phyloP scores from a whole-genome alignment of 2,113 vertebrate genomes.

The Aix galericulata region DNA sequence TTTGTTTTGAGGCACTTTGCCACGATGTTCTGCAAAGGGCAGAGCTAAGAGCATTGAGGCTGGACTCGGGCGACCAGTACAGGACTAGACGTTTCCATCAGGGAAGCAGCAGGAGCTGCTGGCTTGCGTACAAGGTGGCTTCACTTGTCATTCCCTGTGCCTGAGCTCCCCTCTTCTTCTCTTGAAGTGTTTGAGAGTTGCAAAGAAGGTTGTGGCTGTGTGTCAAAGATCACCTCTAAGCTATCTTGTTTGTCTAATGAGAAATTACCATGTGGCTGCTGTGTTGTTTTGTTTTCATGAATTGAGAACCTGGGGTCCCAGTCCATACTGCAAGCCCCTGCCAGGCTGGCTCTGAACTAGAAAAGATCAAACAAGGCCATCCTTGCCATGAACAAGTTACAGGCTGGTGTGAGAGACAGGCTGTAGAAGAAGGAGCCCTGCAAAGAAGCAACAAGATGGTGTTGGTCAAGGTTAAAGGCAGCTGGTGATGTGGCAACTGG shows the following conservation, averaged over 20 bases:
- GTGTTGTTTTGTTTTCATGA: neutral
- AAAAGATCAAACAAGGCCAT: neutral
- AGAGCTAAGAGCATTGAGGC: fast-evolving
- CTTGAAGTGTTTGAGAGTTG: neutral
- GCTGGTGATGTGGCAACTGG: fast-evolving
- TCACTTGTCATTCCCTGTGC: neutral
- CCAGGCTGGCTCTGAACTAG: neutral
- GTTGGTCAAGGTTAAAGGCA: neutral
- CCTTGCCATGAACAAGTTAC: neutral
- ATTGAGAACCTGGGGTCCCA: neutral
- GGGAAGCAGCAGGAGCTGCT: neutral
- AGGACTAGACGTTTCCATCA: neutral
- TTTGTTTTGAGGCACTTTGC: neutral
- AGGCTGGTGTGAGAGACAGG: neutral
- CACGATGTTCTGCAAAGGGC: fast-evolving
- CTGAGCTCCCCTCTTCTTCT: neutral
- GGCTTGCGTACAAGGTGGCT: neutral
- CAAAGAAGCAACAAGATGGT: fast-evolving
- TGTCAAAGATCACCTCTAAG: neutral
- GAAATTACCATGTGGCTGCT: neutral
- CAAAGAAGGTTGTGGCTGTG: neutral
- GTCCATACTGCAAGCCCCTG: neutral
- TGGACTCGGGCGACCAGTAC: neutral
- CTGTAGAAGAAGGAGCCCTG: neutral
- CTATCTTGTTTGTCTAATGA: neutral